phyloP scores from a whole-genome alignment of 2,888 invertebrate genomes.

The Nasonovia ribisnigri region DNA sequence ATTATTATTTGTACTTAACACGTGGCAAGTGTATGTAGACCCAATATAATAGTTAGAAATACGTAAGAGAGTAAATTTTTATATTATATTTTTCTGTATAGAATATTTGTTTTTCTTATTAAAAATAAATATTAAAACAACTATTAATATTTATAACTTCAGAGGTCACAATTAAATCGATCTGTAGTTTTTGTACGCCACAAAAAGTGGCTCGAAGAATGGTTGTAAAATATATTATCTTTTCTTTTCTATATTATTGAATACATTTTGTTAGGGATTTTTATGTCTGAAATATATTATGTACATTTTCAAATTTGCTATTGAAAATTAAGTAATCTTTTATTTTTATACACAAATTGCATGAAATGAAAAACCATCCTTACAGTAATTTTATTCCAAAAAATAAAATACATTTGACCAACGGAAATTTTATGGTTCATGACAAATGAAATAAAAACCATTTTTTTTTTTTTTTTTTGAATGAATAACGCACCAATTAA shows the following conservation, averaged over 20 bases:
- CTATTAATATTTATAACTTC: neutral
- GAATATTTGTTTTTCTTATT: neutral
- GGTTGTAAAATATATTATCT: neutral
- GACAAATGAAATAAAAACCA: neutral
- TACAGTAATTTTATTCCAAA: neutral
- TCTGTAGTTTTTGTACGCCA: neutral
- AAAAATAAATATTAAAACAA: neutral
- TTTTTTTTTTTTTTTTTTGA: too few relatives aligned
- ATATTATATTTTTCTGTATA: neutral
- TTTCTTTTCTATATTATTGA: neutral
- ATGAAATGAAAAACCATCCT: neutral
- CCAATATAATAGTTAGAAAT: neutral
- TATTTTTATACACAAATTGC: neutral
- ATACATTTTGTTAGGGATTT: neutral
- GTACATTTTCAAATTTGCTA: neutral
- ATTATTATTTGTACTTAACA: neutral
- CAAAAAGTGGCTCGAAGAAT: neutral
- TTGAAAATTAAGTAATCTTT: neutral
- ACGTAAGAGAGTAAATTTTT: neutral
- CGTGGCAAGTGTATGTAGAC: neutral
- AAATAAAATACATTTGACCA: neutral
- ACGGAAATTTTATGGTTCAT: neutral
- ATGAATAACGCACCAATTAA: neutral
- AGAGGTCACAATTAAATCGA: neutral
- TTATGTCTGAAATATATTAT: neutral